These are phyloP conservation scores for Mesorhabditis sp. DNA, from an alignment of 2,888 invertebrate genomes.

Conservation along the genomic window DNA sequence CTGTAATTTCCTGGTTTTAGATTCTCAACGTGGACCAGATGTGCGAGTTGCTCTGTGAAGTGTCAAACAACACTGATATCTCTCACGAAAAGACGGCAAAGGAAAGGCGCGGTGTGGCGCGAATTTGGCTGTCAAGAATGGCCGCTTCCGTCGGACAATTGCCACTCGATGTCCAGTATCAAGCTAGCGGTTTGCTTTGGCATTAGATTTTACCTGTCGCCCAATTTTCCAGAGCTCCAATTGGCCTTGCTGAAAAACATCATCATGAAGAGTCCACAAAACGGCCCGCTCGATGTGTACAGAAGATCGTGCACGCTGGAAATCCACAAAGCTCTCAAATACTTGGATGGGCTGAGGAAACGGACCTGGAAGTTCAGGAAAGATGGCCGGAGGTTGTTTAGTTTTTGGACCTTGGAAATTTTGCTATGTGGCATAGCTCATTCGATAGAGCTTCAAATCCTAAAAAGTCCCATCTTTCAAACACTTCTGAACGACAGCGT, in stretches of 20 bases:
- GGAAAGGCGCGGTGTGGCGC: not conserved
- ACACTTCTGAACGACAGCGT: not conserved
- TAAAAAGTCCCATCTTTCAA: no score
- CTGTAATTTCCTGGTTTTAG: not conserved
- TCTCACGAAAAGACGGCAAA: not conserved
- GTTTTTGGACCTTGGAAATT: not conserved
- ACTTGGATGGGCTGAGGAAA: constrained; percentile 22
- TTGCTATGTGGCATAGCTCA: no score
- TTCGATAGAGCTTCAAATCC: no score
- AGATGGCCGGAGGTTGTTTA: constrained; percentile 35
- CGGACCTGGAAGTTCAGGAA: constrained; percentile 27
- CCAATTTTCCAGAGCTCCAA: no score
- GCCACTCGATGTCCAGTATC: not conserved
- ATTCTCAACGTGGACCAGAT: not conserved
- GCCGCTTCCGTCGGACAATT: not conserved
- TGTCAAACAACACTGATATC: not conserved
- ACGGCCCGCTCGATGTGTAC: constrained; percentile 10
- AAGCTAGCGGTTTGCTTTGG: not conserved
- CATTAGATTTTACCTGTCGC: no score
- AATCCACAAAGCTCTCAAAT: constrained; percentile 23
- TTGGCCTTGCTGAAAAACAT: no score
- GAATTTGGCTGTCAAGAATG: not conserved
- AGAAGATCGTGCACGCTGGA: constrained; percentile 24
- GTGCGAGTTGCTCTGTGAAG: constrained; percentile 10
- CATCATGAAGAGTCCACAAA: not conserved